A percentile compares a stretch with the other conserved stretches of the same genome.
These are phyloP conservation scores for Potamilus streckersoni DNA, from an alignment of 1,140 invertebrate genomes.

Conservation along the genomic window DNA sequence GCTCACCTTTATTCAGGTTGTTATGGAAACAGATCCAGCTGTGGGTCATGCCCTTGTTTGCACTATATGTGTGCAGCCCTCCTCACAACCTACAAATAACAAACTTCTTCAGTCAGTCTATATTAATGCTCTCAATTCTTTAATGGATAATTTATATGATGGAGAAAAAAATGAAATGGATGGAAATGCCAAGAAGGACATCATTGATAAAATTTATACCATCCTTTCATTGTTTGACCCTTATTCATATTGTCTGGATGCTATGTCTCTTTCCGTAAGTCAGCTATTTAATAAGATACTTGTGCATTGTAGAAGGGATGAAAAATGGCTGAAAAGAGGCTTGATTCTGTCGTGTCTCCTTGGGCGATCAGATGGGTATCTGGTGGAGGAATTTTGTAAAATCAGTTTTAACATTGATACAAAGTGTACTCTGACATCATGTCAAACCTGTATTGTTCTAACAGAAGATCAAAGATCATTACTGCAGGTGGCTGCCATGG, in stretches of 20 bases:
- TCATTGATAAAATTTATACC: constrained; percentile 34
- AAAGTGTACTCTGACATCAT: constrained; percentile 23
- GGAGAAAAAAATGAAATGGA: constrained; percentile 3
- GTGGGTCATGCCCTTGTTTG: constrained; percentile 48
- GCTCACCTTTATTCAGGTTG: constrained; percentile 42
- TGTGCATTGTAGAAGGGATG: constrained; percentile 24
- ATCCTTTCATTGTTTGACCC: constrained; percentile 52
- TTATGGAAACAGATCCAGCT: constrained; percentile 38
- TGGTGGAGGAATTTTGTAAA: constrained; percentile 54
- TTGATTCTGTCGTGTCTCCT: constrained; percentile 43
- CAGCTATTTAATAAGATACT: constrained; percentile 50
- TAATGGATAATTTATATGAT: constrained; percentile 41
- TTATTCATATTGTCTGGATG: constrained; percentile 20
- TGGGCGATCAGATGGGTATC: constrained; percentile 40
- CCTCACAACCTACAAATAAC: constrained; percentile 31
- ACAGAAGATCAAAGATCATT: constrained; percentile 42
- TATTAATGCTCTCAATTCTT: constrained; percentile 42
- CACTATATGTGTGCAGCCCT: constrained; percentile 18
- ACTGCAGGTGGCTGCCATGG: constrained; percentile 32
- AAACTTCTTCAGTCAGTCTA: constrained; percentile 43
- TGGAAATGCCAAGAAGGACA: constrained; percentile 13
- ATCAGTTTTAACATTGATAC: constrained; percentile 45
- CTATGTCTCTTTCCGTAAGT: constrained; percentile 46
- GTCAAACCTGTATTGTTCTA: constrained; percentile 29
- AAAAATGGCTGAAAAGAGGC: constrained; percentile 27